Evolutionary conservation across 2,888 invertebrate species (phyloP), one percentile per base, ranked within the genome.

Genomic region (Calliopum simillimum): DNA sequence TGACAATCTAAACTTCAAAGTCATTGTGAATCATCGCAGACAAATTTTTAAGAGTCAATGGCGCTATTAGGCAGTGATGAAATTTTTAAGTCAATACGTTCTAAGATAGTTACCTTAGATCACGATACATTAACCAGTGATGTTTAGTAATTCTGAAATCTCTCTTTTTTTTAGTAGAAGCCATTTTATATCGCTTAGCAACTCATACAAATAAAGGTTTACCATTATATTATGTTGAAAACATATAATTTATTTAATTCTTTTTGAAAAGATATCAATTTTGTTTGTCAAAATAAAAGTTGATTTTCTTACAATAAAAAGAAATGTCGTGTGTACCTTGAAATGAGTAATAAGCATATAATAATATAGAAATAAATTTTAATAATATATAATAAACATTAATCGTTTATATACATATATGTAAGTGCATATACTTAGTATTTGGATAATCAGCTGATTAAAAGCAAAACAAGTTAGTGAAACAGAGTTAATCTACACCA

Each of bases 241-340:
- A 5, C 12, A 5, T 56, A 23, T 41, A 64, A 68, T 59, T 43
- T 64, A n/a, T 69, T 69, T 59, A 25, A 33, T 19, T 63, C 56
- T 47, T 64, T 69, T 69, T 64, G 13, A 19, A 13, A 16, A 21
- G 41, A 69, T 21, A 47, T 65, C 69, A 69, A 64, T 69, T 56
- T 64, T n/a, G n/a, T 49, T 16, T 41, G 2, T 47, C 8, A 16
- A 64, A 41, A 6, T 14, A 58, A 21, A 68, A 66, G 33, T 66
- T 71, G 62, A 49, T 62, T 62, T 56, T 47, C n/a, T 49, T 12
- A 63, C 25, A 44, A 53, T 47, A 68, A 74, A 80, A 77, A 76
- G 33, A 75, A 74, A 76, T 72, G 80, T 80, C 80, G 80, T 75
- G 76, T 78, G 80, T 80, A 80, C 80, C 80, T 80, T 80, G 78